Conservation (phyloP, 2,888 invertebrate genomes). For the Cabera pusaria region DNA sequence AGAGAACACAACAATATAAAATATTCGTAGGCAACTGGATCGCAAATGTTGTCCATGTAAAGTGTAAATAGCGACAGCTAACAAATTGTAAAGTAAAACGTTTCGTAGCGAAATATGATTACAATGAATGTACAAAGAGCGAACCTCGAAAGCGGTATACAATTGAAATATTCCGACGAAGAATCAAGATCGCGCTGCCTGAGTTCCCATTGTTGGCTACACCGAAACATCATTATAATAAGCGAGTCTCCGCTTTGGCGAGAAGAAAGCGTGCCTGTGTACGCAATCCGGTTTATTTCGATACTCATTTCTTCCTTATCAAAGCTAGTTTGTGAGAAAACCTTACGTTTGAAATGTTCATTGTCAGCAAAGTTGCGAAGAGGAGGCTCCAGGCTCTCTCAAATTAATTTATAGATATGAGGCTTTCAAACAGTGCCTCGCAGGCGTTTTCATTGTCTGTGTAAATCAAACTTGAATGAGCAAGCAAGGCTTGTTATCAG, state of each 20-base stretch:
- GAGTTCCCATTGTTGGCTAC: constrained; percentile 52
- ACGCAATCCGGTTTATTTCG: constrained; percentile 44
- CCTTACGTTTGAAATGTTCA: constrained; percentile 33
- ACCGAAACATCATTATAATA: constrained; percentile 62
- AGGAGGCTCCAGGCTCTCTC: constrained; percentile 24
- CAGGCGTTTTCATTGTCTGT: constrained; percentile 26
- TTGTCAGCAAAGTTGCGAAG: constrained; percentile 37
- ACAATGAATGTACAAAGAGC: constrained; percentile 41
- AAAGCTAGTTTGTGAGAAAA: constrained; percentile 32
- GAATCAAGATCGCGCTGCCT: constrained; percentile 55
- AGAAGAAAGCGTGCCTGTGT: constrained; percentile 60
- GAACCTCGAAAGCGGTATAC: constrained; percentile 47
- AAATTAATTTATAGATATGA: constrained; percentile 36
- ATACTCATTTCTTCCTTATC: constrained; percentile 37
- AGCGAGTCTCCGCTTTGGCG: constrained; percentile 55
- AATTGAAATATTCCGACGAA: constrained; percentile 57
- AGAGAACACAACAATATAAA: too few relatives aligned
- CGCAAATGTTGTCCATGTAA: constrained; percentile 14
- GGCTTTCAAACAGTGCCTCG: constrained; percentile 18
- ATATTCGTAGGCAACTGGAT: too few relatives aligned
- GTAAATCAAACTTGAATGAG: constrained; percentile 26
- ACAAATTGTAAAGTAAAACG: constrained; percentile 42
- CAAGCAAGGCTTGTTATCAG: constrained; percentile 22
- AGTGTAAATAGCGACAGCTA: constrained; percentile 33
- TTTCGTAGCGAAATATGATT: constrained; percentile 41